Base-by-base conservation (phyloP, 92 coral and sea anemone species). In the Phenganax marumi region DNA sequence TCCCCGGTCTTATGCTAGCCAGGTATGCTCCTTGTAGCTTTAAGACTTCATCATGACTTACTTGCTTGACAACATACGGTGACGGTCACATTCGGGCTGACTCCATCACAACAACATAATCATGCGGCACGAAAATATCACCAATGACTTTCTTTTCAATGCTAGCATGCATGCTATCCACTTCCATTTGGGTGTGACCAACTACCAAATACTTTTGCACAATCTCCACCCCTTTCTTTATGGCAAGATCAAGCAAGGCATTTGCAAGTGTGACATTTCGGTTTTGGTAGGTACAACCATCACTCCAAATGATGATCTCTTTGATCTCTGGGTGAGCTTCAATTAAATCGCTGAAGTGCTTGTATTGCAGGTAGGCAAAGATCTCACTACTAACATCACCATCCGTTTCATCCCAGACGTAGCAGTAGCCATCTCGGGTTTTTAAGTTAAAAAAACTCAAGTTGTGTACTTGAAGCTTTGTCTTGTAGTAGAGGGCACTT, bases 381-480 rank as follows among this genome's bases (percentile, higher is more conserved):
- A 70, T 70, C 53, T 46, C 75, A 46, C 75, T 33, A 12, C 46
- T 70, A 17, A 70, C 52, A 46, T 70, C 82, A 77, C 82, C 82
- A 22, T 77, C 71, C 6, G 70, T 47, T 47, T 77, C 82, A 47
- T 77, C 53, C 82, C 52, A 77, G 12, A 58, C 70, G 57, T 77
- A 77, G 46, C 82, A 77, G 46, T 63, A 77, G 25, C 48, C 82
- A 22, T 77, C 82, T 12, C 46, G 16, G 10, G 82, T 22, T 11
- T 43, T 58, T 11, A 58, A 52, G 22, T 77, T 63, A 17, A 26
- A 70, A 23, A 33, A 70, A 49, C 52, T 70, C 8, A 33, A 18
- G 75, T 70, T 70, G 46, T 70, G 75, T 22, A 70, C 52, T 39
- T 70, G 75, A 6, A 68, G 49, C 26, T 68, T 68, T 13, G 73